Evolutionary conservation across 2,888 invertebrate species (phyloP).

Genomic region (Mellilla xanthometata): DNA sequence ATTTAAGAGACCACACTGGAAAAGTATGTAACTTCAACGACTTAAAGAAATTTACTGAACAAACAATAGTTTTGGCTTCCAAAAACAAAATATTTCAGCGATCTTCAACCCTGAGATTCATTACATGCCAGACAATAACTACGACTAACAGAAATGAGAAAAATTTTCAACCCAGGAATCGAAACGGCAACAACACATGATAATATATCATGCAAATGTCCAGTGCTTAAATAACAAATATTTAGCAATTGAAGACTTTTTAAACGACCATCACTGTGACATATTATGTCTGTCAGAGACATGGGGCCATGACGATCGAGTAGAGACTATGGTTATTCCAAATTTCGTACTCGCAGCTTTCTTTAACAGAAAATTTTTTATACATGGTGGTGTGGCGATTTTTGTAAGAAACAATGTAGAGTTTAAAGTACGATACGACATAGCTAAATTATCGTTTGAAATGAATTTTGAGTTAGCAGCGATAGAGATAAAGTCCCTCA

Average conservation of each 20-base stretch:
- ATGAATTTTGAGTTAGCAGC: constrained; percentile 4
- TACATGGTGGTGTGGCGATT: not conserved
- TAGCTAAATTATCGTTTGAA: not conserved
- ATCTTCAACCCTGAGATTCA: not conserved
- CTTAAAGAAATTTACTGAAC: not conserved
- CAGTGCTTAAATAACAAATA: constrained; percentile 1
- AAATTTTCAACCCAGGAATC: not conserved
- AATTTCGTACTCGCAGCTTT: not conserved
- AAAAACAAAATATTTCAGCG: not conserved
- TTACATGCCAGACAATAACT: not conserved
- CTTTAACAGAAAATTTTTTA: constrained; percentile 1
- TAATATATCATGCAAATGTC: constrained; percentile 2
- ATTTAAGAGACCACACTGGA: not conserved
- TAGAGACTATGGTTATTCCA: not conserved
- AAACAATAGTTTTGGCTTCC: not conserved
- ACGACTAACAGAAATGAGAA: not conserved
- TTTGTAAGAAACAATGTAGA: not conserved
- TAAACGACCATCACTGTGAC: not conserved
- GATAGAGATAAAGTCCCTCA: not conserved
- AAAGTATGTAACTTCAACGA: not conserved
- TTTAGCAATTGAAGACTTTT: not conserved
- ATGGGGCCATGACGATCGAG: not conserved
- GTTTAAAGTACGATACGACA: not conserved
- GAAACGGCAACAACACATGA: not conserved
- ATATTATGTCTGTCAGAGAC: constrained; percentile 1